Base-by-base conservation (phyloP, 2,888 invertebrate species). In the Plebejus argus region DNA sequence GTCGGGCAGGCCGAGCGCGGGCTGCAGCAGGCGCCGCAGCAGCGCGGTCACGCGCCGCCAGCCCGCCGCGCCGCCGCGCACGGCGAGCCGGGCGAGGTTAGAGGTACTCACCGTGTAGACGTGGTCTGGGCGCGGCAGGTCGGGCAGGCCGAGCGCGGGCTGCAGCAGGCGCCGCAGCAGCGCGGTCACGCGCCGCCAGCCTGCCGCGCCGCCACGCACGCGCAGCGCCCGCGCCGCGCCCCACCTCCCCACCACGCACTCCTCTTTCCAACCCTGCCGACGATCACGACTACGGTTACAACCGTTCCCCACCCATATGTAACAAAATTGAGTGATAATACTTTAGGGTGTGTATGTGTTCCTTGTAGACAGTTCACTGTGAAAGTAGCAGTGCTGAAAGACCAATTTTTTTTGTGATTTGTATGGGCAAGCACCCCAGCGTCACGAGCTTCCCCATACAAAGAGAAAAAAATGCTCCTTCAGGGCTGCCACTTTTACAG, bases 241-340 rank as follows among this genome's bases (percentile, higher is more conserved):
- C 8, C 83, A 84, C 0, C 82, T 82, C 15, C 90, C 92, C 7
- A 92, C 90, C 6, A 93, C 81, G 58, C 95, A 95, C 88, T 98
- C 98, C 72, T 97, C 96, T 87, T 97, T 97, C 96, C 97, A 98
- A 1, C 97, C 97, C 96, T 97, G 90, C 0, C 12, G 28, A 12
- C 66, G 4, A 15, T 15, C 12, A 28, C 4, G 28, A n/a, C n/a
- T n/a, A n/a, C n/a, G n/a, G n/a, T n/a, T n/a, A n/a, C n/a, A n/a
- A n/a, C n/a, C n/a, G n/a, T n/a, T n/a, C n/a, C n/a, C n/a, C n/a
- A n/a, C n/a, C n/a, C n/a, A n/a, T n/a, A n/a, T n/a, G n/a, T n/a
- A n/a, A n/a, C n/a, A n/a, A n/a, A n/a, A n/a, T n/a, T n/a, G n/a
- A n/a, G n/a, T n/a, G n/a, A n/a, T n/a, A n/a, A n/a, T n/a, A n/a